Evolutionary conservation across 2,888 invertebrate genomes (phyloP).

Genomic region (Cephonodes hylas): DNA sequence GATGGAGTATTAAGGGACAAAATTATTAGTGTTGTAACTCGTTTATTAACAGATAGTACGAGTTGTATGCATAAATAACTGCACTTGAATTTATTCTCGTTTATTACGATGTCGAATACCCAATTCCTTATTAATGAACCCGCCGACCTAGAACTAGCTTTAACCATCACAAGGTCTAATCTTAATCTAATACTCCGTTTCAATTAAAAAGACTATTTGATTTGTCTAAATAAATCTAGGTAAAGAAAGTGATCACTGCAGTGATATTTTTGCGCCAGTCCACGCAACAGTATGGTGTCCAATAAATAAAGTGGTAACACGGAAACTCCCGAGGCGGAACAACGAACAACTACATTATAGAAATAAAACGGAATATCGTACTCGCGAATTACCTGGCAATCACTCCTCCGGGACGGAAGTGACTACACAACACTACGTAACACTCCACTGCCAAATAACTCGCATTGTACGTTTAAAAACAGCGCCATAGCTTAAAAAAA

Average conservation of each 20-base stretch:
- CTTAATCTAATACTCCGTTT: too few species aligned
- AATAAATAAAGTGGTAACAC: not conserved
- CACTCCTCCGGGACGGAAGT: constrained; percentile 4
- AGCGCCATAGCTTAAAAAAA: not conserved
- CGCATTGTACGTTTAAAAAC: not conserved
- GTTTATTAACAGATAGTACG: too few species aligned
- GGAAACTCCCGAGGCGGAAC: not conserved
- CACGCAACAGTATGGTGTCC: constrained; percentile 1
- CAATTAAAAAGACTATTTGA: too few species aligned
- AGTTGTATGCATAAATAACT: too few species aligned
- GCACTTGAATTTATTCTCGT: too few species aligned
- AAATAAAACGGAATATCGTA: constrained; percentile 7
- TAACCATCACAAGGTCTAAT: too few species aligned
- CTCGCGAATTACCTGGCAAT: constrained; percentile 11
- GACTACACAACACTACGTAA: not conserved
- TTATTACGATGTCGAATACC: too few species aligned
- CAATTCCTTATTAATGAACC: too few species aligned
- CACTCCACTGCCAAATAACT: not conserved
- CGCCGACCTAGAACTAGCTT: too few species aligned
- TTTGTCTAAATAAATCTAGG: not conserved
- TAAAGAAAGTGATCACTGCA: not conserved
- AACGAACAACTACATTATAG: not conserved
- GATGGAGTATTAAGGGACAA: not conserved
- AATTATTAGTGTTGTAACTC: not conserved
- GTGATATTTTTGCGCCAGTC: not conserved